Base-by-base conservation (phyloP, 2,113 vertebrate species). In the Chlorodrepanis virens region DNA sequence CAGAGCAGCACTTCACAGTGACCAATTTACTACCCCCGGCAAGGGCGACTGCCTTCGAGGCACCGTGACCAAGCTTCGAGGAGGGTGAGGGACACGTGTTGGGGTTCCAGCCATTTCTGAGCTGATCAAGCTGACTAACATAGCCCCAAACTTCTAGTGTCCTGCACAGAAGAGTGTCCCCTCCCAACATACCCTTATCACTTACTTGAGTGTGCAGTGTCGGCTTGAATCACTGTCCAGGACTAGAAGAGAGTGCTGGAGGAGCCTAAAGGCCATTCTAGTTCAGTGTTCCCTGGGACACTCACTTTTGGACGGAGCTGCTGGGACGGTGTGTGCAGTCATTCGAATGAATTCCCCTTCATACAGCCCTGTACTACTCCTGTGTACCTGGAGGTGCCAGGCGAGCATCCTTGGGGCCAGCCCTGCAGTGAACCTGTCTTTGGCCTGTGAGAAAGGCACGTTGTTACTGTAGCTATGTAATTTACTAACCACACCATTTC, bases 331-430 rank as follows among this genome's bases (percentile, higher is more conserved):
- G 18, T 22, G 29, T 47, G 60, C 63, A 65, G 33, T 28, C 13
- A 11, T 6, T 39, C 0, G 0, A 59, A 20, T 27, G 0, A 59
- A 20, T 27, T 75, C 16, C 35, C 22, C 40, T 60, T 60, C 4
- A 1, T 59, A 60, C 24, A 69, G 12, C 35, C 37, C 25, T 1
- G 0, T 35, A 4, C 17, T 19, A 11, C 19, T n/a, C 5, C 35
- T 39, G 24, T 25, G 40, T 22, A 27, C 12, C 33, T 44, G 16
- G 42, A 64, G 15, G 17, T 53, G 59, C 29, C 8, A 11, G 35
- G n/a, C 45, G 31, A 39, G 10, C 33, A 57, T 31, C n/a, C 27
- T 24, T 0, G 0, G 39, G 24, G 10, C 19, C 40, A 39, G 12
- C 7, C 1, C 0, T 11, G 8, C 33, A 10, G 3, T 2, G 20